Conservation (phyloP, 2,888 invertebrate species). For the Hybos culiciformis region DNA sequence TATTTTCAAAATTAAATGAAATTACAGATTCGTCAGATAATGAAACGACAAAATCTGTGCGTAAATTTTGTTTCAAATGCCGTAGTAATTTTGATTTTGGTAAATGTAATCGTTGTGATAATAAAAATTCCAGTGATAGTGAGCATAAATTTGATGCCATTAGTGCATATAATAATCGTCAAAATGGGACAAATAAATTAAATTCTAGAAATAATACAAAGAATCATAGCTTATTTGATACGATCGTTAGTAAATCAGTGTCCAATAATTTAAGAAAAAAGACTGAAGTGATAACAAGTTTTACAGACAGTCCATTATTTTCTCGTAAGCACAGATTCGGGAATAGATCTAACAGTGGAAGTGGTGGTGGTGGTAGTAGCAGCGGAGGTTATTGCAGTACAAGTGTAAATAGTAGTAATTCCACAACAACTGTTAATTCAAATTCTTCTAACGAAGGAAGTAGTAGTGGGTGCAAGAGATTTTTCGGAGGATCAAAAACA, state of each 20-base stretch:
- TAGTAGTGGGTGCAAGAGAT: slow-evolving; percentile 20
- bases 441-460: slow-evolving; percentile 7
- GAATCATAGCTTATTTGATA: slow-evolving; percentile 12
- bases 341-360: slow-evolving; percentile 20
- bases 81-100: slow-evolving; percentile 23
- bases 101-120: slow-evolving; percentile 25
- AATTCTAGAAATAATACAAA: neutral
- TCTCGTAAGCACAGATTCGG: slow-evolving; percentile 36
- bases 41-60: slow-evolving; percentile 21
- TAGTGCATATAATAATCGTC: neutral
- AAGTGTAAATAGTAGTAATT: slow-evolving; percentile 7
- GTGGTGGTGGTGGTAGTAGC: slow-evolving; percentile 20
- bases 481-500: slow-evolving; percentile 14
- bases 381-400: slow-evolving; percentile 6
- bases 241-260: slow-evolving; percentile 8
- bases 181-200: neutral
- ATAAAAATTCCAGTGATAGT: slow-evolving; percentile 4
- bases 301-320: slow-evolving; percentile 35
- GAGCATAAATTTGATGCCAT: neutral
- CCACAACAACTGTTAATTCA: slow-evolving; percentile 6
- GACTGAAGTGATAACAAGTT: slow-evolving; percentile 35
- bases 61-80: slow-evolving; percentile 25
- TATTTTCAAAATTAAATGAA: slow-evolving; percentile 28
- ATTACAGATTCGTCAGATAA: slow-evolving; percentile 29
- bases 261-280: slow-evolving; percentile 21